Percentiles rank a stretch among this genome's conserved stretches.
These are phyloP conservation scores for Matsumyia berberina DNA, from an alignment of 2,888 invertebrate species.

Conservation along the genomic window DNA sequence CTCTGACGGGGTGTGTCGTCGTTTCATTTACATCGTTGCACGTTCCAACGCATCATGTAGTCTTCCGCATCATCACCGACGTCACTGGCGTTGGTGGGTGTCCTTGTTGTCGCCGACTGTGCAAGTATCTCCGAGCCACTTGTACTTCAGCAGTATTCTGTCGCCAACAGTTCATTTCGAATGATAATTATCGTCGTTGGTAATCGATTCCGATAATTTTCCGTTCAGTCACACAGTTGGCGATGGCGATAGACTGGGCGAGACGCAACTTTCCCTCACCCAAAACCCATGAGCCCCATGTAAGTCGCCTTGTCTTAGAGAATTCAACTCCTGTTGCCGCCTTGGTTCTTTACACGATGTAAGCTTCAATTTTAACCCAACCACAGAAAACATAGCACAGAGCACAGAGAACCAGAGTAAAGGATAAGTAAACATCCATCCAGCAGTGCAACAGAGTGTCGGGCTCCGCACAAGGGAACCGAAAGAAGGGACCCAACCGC, in stretches of 20 bases:
- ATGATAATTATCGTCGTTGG: constrained; percentile 71
- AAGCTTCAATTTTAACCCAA: constrained; percentile 63
- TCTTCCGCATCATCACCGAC: constrained; percentile 55
- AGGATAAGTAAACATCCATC: constrained; percentile 64
- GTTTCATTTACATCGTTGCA: constrained; percentile 49
- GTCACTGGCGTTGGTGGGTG: no score
- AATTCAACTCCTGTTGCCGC: constrained; percentile 28
- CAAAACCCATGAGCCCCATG: constrained; percentile 22
- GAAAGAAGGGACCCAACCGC: constrained; percentile 50
- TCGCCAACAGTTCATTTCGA: constrained; percentile 69
- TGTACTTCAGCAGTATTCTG: constrained; percentile 59
- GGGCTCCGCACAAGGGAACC: constrained; percentile 5
- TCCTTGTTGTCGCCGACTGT: background rate
- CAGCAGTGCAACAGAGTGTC: constrained; percentile 55
- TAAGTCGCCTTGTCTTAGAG: constrained; percentile 34
- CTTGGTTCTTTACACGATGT: constrained; percentile 56
- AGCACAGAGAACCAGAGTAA: constrained; percentile 17
- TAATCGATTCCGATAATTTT: constrained; percentile 74
- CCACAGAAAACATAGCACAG: constrained; percentile 26
- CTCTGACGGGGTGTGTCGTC: constrained; percentile 59
- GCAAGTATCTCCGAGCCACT: constrained; percentile 13
- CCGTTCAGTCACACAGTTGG: constrained; percentile 63
- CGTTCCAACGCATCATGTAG: constrained; percentile 34
- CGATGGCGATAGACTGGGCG: background rate
- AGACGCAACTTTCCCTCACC: background rate